Evolutionary conservation across 1,140 invertebrate species (phyloP), one percentile per base, ranked within the genome.

Genomic region (Musca domestica): DNA sequence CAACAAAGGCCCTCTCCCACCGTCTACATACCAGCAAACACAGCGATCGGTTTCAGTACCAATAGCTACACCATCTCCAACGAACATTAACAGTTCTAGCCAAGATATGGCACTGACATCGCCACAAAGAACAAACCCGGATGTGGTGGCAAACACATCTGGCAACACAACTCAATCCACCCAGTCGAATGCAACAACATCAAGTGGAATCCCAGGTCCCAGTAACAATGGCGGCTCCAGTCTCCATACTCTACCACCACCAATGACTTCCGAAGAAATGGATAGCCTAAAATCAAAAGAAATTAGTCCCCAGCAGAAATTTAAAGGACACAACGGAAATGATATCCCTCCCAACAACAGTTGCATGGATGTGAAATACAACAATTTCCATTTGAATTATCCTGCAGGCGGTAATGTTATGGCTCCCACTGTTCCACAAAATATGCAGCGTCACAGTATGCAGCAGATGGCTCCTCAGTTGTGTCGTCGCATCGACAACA

Each of bases 31-130:
- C 83, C 91, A 92, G 79, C 90, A 90, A 76, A 90, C 89, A 51
- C 91, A 91, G 71, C 84, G 92, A 73, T 93, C 92, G 51, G 91
- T 92, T 17, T 93, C 92, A 73, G 92, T 94, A 63, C 92, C 92
- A 71, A 92, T 93, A 75, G 90, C 89, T 14, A 86, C 89, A 69
- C 88, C 89, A 75, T 90, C 88, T 71, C 88, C 89, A 41, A 90
- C 87, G 34, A 90, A 89, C 70, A 89, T 89, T 20, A 89, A 88
- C 69, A 90, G 90, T 78, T 86, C 88, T 46, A 89, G 23, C 89
- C 87, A 19, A 89, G 34, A 89, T 78, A 74, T 90, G n/a, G 90
- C 89, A 2, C 74, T 91, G 65, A 89, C 89, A 5, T 91, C 88
- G 49, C 89, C 89, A 1, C 34, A 41, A 41, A 10, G 5, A 9